Evolutionary conservation across 2,888 invertebrate species (phyloP), one percentile per base, ranked within the genome.

Genomic region (Cetonia aurata): DNA sequence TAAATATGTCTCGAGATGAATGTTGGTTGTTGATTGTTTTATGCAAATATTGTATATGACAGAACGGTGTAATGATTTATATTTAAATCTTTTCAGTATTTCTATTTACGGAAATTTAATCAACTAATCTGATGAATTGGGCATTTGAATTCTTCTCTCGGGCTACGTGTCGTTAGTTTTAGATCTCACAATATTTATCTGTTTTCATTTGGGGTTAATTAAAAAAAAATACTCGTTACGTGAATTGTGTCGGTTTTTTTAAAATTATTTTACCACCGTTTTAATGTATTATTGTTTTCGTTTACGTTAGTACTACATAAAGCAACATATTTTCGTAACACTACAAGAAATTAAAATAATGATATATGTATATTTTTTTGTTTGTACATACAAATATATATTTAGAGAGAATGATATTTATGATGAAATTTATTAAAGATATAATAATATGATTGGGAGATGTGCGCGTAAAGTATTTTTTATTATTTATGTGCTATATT

Each of bases 51-150:
- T 37, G 37, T 37, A 37, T 37, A 37, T 37, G 10, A 48, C 46
- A 59, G 10, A 12, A 1, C 15, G 9, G 15, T 33, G n/a, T 50
- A 65, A 65, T 65, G 62, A 65, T 65, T 65, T 65, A 65, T 65
- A 65, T 65, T 65, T 65, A 65, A 65, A 65, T 65, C 62, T 65
- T 37, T 25, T 33, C 50, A 65, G 62, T 65, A 65, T 65, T 65
- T 65, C 62, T 65, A 65, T 65, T 65, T 65, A 65, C 17, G 62
- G 62, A 65, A 65, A 52, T 50, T 46, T 50, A 50, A 37, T 15
- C 37, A 37, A 33, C 50, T 65, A 37, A 33, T 50, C 4, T 50
- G 10, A 50, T 52, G 48, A 65, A 65, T 50, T 46, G 48, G 48
- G 31, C 31, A 62, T 31, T 31, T 46, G 33, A 59, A 33, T 50